phyloP scores from a whole-genome alignment of 2,797 vertebrate species.

The Pygocentrus nattereri region DNA sequence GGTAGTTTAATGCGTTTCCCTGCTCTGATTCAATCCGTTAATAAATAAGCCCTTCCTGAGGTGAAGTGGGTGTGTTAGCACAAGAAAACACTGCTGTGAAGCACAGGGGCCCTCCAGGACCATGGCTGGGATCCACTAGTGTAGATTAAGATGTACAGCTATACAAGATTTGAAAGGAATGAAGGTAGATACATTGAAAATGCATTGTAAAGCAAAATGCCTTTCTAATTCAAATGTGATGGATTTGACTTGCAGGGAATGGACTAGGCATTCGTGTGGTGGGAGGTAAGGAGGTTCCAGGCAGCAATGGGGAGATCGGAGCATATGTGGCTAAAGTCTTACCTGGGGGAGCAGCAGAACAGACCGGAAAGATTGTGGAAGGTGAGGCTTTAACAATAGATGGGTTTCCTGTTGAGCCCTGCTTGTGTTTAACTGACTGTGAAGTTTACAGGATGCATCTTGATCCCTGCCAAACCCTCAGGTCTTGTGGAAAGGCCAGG shows the following conservation, averaged over 20 bases:
- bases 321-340: slow-evolving; percentile 97
- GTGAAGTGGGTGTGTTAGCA: neutral
- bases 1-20: too few species aligned
- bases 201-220: neutral
- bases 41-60: neutral
- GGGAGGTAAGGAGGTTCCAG: slow-evolving; percentile 97
- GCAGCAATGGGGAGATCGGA: slow-evolving; percentile 90
- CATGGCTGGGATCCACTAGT: neutral
- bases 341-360: slow-evolving; percentile 93
- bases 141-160: neutral
- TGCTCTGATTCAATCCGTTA: too few species aligned
- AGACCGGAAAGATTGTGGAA: slow-evolving; percentile 95
- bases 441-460: neutral
- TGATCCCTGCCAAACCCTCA: neutral
- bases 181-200: neutral
- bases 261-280: slow-evolving; percentile 93
- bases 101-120: neutral
- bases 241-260: slow-evolving; percentile 72
- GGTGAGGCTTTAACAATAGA: slow-evolving; percentile 77
- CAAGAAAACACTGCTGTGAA: neutral
- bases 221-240: slow-evolving; percentile 13
- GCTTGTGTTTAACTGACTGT: neutral
- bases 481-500: slow-evolving; percentile 5
- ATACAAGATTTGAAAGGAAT: neutral
- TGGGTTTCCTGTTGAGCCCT: neutral